Percentiles rank a stretch among this genome's conserved stretches.
Conservation (phyloP, 2,113 vertebrate genomes). For the Hydrolagus affinis region DNA sequence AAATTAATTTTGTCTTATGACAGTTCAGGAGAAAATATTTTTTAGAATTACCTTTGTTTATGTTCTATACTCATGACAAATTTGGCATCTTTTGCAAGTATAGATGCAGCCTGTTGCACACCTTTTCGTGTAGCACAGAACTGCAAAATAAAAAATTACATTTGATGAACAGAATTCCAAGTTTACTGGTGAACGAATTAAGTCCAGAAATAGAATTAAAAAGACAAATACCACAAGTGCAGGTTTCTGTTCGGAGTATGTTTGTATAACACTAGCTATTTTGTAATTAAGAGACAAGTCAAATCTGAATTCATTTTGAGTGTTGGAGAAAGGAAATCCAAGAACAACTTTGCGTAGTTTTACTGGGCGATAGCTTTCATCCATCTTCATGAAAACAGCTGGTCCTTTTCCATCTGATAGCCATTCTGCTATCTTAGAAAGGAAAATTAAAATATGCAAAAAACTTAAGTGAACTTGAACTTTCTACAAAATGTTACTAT, state of each 20-base stretch:
- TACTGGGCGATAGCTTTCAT: conserved; percentile 85
- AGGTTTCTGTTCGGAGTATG: conserved; percentile 87
- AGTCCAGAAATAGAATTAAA: conserved; percentile 37
- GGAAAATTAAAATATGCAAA: conserved; percentile 40
- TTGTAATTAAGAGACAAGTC: conserved; percentile 93
- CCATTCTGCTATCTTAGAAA: conserved; percentile 86
- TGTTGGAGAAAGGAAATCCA: conserved; percentile 76
- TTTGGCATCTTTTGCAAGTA: conserved; percentile 81
- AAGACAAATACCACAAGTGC: conserved; percentile 72
- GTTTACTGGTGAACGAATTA: not conserved
- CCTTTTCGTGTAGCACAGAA: conserved; percentile 97
- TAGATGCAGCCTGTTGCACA: conserved; percentile 80
- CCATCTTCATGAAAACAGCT: conserved; percentile 78
- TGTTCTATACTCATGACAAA: conserved; percentile 79
- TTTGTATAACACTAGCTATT: conserved; percentile 79
- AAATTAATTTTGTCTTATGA: not conserved
- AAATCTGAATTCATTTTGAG: conserved; percentile 91
- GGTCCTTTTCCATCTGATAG: conserved; percentile 70
- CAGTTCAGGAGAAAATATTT: conserved; percentile 18
- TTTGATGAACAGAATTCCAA: not conserved
- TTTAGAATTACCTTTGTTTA: conserved; percentile 69
- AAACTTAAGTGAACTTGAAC: not conserved
- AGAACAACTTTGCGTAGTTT: conserved; percentile 88
- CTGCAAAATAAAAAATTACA: conserved; percentile 53
- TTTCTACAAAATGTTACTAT: not conserved